phyloP scores from a whole-genome alignment of 2,797 vertebrate genomes.

The Acanthurus lineatus region DNA sequence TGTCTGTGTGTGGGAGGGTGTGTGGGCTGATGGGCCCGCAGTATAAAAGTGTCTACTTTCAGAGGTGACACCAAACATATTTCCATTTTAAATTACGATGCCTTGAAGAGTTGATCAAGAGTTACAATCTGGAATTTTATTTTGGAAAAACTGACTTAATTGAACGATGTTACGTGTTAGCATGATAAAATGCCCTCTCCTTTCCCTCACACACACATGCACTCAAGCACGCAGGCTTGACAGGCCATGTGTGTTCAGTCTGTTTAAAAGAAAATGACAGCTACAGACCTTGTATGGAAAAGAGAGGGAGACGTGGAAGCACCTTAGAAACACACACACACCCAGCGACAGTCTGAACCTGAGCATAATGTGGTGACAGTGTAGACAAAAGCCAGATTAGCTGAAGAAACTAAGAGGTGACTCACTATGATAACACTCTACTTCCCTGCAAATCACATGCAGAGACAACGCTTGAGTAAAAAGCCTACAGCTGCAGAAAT shows the following conservation, averaged over 20 bases:
- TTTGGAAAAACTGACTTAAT: background rate
- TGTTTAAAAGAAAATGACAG: conserved; percentile 80
- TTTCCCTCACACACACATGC: background rate
- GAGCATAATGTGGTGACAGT: conserved; percentile 29
- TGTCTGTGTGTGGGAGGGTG: conserved; percentile 11
- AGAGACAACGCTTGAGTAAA: background rate
- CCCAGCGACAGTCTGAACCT: conserved; percentile 20
- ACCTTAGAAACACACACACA: conserved; percentile 8
- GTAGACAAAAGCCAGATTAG: conserved; percentile 64
- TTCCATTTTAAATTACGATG: conserved; percentile 31
- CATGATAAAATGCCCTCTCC: background rate
- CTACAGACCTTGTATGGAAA: conserved; percentile 75
- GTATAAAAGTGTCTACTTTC: conserved; percentile 34
- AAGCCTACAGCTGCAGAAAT: conserved; percentile 5
- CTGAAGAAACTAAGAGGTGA: conserved; percentile 42
- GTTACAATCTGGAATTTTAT: background rate
- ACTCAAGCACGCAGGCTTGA: conserved; percentile 3
- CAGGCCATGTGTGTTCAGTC: conserved; percentile 54
- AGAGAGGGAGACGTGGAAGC: conserved; percentile 28
- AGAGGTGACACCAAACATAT: conserved; percentile 24
- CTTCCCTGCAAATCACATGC: conserved; percentile 42
- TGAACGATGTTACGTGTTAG: background rate
- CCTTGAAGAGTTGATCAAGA: background rate
- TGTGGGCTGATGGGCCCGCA: conserved; percentile 42
- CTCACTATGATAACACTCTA: conserved; percentile 44